phyloP scores from a whole-genome alignment of 2,888 invertebrate species.

The Epirrita christyi region DNA sequence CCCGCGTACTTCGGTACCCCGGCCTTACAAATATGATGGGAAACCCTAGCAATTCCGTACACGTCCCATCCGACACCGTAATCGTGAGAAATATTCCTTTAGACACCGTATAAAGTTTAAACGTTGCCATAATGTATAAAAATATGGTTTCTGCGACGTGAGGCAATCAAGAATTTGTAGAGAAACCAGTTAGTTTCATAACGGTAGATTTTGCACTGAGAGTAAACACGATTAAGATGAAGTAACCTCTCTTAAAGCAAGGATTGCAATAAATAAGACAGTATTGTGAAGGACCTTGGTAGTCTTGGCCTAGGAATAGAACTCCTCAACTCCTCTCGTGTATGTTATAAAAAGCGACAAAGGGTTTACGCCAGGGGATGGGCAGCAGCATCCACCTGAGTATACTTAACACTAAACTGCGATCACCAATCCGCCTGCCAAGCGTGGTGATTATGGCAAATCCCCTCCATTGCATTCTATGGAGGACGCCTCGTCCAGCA shows the following conservation, averaged over 20 bases:
- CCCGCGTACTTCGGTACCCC: neutral
- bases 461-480: too few species aligned
- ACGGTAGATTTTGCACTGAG: slow-evolving; percentile 11
- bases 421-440: too few species aligned
- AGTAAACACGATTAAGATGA: slow-evolving; percentile 18
- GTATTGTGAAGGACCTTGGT: neutral
- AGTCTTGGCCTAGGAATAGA: too few species aligned
- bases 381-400: too few species aligned
- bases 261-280: slow-evolving; percentile 15
- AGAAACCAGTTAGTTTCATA: slow-evolving; percentile 1
- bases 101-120: slow-evolving; percentile 31
- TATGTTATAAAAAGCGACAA: too few species aligned
- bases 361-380: too few species aligned
- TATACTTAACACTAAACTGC: too few species aligned
- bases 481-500: too few species aligned
- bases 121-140: slow-evolving; percentile 22
- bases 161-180: slow-evolving; percentile 20
- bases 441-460: too few species aligned
- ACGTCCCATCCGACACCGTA: slow-evolving; percentile 53
- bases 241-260: slow-evolving; percentile 5
- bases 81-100: slow-evolving; percentile 48
- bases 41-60: slow-evolving; percentile 45
- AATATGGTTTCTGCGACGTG: slow-evolving; percentile 25
- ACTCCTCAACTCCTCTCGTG: too few species aligned
- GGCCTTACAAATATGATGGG: neutral